Evolutionary conservation across 2,113 vertebrate genomes (phyloP).

Genomic region (Ginglymostoma cirratum): DNA sequence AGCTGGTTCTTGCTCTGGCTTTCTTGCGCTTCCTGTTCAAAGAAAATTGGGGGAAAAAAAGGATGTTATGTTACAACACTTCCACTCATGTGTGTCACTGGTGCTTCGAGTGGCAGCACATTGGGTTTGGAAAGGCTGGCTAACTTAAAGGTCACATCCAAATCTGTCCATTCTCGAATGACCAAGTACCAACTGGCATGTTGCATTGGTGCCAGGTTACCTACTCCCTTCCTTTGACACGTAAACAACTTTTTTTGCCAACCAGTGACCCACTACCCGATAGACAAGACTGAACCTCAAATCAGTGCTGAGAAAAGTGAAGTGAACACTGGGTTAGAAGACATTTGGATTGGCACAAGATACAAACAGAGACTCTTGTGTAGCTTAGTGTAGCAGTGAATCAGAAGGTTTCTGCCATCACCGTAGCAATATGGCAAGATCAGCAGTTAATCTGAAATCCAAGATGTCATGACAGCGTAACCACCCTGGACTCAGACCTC

Average conservation of each 20-base stretch:
- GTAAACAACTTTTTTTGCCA: background rate
- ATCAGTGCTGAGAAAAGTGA: background rate
- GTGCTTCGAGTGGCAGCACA: background rate
- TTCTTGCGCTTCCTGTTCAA: constrained; percentile 74
- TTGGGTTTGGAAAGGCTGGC: background rate
- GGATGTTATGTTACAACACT: background rate
- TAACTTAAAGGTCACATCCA: background rate
- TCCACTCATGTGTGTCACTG: too few relatives aligned
- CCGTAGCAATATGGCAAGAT: background rate
- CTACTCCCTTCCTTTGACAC: background rate
- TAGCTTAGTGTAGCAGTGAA: background rate
- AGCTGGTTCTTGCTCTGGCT: constrained; percentile 78
- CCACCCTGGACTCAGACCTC: background rate
- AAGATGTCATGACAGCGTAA: background rate
- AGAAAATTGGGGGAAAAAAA: constrained; percentile 23
- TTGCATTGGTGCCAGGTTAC: background rate
- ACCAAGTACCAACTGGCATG: background rate
- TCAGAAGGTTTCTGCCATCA: background rate
- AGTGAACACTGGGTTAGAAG: background rate
- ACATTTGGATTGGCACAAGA: background rate
- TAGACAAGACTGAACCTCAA: background rate
- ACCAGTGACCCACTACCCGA: background rate
- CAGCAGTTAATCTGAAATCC: background rate
- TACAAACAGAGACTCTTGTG: background rate
- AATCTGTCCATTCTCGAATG: background rate